Evolutionary conservation across 1,140 invertebrate species (phyloP), one percentile per base, ranked within the genome.

Genomic region (Saccostrea glomerata): DNA sequence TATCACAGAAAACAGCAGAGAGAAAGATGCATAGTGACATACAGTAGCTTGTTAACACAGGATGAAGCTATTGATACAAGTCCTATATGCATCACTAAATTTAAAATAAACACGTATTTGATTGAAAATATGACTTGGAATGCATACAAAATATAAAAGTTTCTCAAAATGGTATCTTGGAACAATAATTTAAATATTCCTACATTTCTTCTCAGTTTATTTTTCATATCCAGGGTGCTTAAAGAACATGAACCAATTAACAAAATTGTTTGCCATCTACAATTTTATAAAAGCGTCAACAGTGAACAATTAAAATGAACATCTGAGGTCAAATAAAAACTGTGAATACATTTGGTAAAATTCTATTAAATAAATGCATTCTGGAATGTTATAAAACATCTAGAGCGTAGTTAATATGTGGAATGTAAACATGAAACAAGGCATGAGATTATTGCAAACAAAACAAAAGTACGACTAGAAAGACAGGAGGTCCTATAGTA

Each of bases 311-410:
- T 77, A 77, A 30, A 25, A 73, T 60, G 58, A 60, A 60, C 58
- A 17, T 17, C 13, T 17, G 58, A 60, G 13, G 13, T 60, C 17
- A 4, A 63, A 63, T 63, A n/a, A 20, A n/a, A 63, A 63, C 17
- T 17, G 17, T 17, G n/a, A 63, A 63, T 63, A n/a, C 58, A 17
- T 47, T 47, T 15, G 70, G 25, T 77, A 77, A 77, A 77, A 77
- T 77, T 77, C 70, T 77, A 77, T n/a, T 77, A 77, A 77, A 30
- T 77, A 77, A 77, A 77, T 77, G 30, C 25, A 30, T 77, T 40
- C 23, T 36, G 70, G 70, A 77, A 77, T 77, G 70, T 17, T 87
- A n/a, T 77, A 17, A 82, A 56, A 54, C 12, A 15, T 23, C 17
- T 6, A 30, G 30, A 23, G 36, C n/a, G 20, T 15, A 82, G n/a